Conservation (phyloP, 37 sponge, comb jelly and placozoan genomes). For the Oopsacas minuta region DNA sequence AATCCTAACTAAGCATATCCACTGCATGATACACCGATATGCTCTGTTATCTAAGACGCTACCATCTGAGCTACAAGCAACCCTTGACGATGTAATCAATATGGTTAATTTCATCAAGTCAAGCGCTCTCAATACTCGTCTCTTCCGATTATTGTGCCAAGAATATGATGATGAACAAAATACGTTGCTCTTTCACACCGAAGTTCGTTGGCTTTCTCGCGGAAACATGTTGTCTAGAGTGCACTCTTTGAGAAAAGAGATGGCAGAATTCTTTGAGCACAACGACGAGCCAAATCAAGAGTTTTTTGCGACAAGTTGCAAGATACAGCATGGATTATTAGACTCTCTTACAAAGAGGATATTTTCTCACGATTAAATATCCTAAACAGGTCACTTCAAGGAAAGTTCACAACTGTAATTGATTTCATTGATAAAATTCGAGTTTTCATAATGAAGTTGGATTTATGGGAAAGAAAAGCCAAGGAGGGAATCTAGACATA, state of each 20-base stretch:
- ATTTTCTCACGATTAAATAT: slow-evolving; percentile 1
- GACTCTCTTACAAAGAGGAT: slow-evolving; percentile 3
- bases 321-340: slow-evolving; percentile 18
- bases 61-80: slow-evolving; percentile 17
- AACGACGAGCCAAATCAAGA: slow-evolving; percentile 20
- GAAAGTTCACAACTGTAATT: slow-evolving; percentile 20
- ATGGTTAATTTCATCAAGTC: slow-evolving; percentile 19
- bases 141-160: slow-evolving; percentile 17
- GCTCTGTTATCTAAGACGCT: slow-evolving; percentile 18
- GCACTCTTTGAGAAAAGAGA: slow-evolving; percentile 20
- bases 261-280: slow-evolving; percentile 15
- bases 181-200: slow-evolving; percentile 19
- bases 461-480: slow-evolving; percentile 18
- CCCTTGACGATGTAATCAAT: slow-evolving; percentile 19
- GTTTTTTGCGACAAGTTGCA: slow-evolving; percentile 2
- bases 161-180: slow-evolving; percentile 17
- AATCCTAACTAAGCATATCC: slow-evolving; percentile 17
- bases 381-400: slow-evolving; percentile 17
- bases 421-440: slow-evolving; percentile 16
- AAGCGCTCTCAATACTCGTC: slow-evolving; percentile 19
- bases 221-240: slow-evolving; percentile 20
- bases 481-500: slow-evolving; percentile 16
- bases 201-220: slow-evolving; percentile 19
- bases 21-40: slow-evolving; percentile 19
- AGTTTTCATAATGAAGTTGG: slow-evolving; percentile 15